Conservation (phyloP, 2,888 invertebrate genomes). For the Epinotia ramella region DNA sequence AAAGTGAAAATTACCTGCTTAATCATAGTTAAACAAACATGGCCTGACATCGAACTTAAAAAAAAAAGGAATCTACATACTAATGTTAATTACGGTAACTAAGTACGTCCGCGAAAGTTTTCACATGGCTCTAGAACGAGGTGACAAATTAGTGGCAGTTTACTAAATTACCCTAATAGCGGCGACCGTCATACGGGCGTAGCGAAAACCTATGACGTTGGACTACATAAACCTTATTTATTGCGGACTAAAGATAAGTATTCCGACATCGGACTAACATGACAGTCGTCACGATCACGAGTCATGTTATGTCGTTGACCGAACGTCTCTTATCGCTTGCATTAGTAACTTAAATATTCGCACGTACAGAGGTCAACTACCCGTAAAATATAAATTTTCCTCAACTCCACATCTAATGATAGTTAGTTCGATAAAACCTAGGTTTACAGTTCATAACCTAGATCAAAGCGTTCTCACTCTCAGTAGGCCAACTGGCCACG, state of each 20-base stretch:
- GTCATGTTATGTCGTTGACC: not conserved
- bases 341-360: not conserved
- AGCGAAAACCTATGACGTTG: not conserved
- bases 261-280: not conserved
- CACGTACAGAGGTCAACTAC: conserved; percentile 20
- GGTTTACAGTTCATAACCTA: conserved; percentile 25
- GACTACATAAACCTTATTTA: not conserved
- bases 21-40: not conserved
- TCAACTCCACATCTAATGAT: not conserved
- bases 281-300: not conserved
- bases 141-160: conserved; percentile 37
- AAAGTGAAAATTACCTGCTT: not conserved
- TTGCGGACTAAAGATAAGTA: not conserved
- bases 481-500: conserved; percentile 24
- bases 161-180: conserved; percentile 32
- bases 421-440: conserved; percentile 13
- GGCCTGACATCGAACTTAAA: not conserved
- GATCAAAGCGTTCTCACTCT: conserved; percentile 20
- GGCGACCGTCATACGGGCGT: not conserved
- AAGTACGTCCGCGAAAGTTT: conserved; percentile 15
- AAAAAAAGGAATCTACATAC: not conserved
- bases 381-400: conserved; percentile 19
- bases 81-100: conserved; percentile 10
- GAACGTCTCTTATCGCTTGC: conserved; percentile 3
- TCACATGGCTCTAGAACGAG: conserved; percentile 20